A percentile compares a stretch with the other conserved stretches of the same genome.
These are phyloP conservation scores for Hypomecis punctinalis DNA, from an alignment of 2,888 invertebrate genomes.

Conservation along the genomic window DNA sequence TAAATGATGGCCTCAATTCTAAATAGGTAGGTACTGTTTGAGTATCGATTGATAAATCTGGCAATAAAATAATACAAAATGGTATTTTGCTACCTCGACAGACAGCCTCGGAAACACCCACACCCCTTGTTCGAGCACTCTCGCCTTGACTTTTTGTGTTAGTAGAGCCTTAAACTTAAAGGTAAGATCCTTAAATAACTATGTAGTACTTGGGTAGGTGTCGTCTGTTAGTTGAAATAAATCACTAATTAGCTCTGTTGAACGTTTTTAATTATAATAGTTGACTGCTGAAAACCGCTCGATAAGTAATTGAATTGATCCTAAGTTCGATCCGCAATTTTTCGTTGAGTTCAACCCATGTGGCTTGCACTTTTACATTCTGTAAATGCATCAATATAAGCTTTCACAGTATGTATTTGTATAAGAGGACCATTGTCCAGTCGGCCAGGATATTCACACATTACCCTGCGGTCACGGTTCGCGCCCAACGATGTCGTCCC, in stretches of 20 bases:
- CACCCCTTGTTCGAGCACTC: constrained; percentile 14
- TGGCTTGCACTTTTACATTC: too few relatives aligned
- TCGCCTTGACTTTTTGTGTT: constrained; percentile 18
- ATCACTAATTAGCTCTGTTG: too few relatives aligned
- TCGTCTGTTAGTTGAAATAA: too few relatives aligned
- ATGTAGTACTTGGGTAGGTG: not conserved
- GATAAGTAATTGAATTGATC: too few relatives aligned
- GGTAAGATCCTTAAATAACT: not conserved
- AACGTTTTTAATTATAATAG: too few relatives aligned
- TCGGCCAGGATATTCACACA: constrained; percentile 17
- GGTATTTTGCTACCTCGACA: constrained; percentile 1
- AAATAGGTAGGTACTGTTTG: not conserved
- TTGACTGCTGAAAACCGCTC: too few relatives aligned
- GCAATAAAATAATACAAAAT: constrained; percentile 6
- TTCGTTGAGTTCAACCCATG: too few relatives aligned
- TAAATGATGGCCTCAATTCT: not conserved
- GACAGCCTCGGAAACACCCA: constrained; percentile 21
- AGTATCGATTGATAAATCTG: constrained; percentile 16
- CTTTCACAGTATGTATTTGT: not conserved
- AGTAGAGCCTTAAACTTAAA: not conserved
- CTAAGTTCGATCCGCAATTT: too few relatives aligned
- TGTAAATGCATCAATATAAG: too few relatives aligned
- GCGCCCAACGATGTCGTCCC: constrained; percentile 22
- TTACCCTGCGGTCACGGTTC: constrained; percentile 18
- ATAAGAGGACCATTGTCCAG: not conserved